phyloP scores from a whole-genome alignment of 2,888 invertebrate genomes.

The Celastrina argiolus region DNA sequence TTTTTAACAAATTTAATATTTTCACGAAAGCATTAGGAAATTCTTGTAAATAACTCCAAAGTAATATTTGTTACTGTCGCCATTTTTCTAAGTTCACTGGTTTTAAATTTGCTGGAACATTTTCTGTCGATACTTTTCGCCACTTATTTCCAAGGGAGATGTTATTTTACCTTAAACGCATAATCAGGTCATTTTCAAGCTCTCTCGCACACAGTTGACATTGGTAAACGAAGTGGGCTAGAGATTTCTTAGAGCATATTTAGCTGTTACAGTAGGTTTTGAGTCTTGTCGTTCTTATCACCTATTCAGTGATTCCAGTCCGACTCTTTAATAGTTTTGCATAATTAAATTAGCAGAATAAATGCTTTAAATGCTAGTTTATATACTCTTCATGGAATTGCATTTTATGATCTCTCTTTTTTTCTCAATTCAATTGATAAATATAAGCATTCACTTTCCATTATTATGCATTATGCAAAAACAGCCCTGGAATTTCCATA shows the following conservation, averaged over 20 bases:
- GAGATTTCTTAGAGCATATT: constrained; percentile 12
- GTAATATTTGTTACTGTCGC: not conserved
- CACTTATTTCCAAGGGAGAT: not conserved
- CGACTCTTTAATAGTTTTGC: too few relatives aligned
- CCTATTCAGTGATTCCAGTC: not conserved
- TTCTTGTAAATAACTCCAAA: not conserved
- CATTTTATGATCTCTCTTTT: too few relatives aligned
- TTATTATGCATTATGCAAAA: too few relatives aligned
- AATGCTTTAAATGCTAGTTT: too few relatives aligned
- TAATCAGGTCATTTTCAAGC: constrained; percentile 15
- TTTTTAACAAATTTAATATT: not conserved
- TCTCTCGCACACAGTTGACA: constrained; percentile 1
- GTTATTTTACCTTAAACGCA: not conserved
- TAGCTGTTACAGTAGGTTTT: not conserved
- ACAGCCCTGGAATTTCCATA: too few relatives aligned
- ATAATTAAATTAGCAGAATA: too few relatives aligned
- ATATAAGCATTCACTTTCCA: too few relatives aligned
- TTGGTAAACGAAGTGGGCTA: not conserved
- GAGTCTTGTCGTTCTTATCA: not conserved
- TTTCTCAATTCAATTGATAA: too few relatives aligned
- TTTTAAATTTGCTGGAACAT: not conserved
- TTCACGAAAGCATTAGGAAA: not conserved
- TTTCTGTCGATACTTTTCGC: not conserved
- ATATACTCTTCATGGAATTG: too few relatives aligned
- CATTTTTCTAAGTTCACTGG: not conserved